Evolutionary conservation across 2,888 invertebrate genomes (phyloP), one percentile per base, ranked within the genome.

Genomic region (Drosophila quinaria): DNA sequence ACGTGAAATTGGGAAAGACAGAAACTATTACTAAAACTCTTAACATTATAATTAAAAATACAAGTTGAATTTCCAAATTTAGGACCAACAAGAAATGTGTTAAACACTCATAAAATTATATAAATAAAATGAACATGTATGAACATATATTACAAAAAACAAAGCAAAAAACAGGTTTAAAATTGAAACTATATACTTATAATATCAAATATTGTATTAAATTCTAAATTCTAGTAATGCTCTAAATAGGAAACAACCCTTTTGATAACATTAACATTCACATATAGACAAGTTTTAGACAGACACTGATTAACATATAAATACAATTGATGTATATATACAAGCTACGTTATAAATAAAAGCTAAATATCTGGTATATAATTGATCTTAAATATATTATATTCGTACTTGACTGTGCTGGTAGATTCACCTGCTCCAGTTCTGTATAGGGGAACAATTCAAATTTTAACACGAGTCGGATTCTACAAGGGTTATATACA

Each of bases 361-460:
- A 42, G 19, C 42, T 42, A 22, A 55, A 42, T 13, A 22, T 55
- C 42, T 42, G 55, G n/a, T 56, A 22, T 11, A 22, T 8, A 44
- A 44, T 56, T 44, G 44, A 56, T 33, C 37, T 51, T 52, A 17
- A 25, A n/a, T 42, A 55, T 33, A 10, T 55, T 22, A n/a, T 31
- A 22, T 35, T 33, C n/a, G n/a, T 54, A 25, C 13, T 55, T 56
- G 22, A 56, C 55, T 56, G 55, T 31, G 55, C 33, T 44, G 42
- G 33, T 55, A 5, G 31, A 33, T 44, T 44, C 41, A 44, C 55
- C 55, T 44, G 33, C 1, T 56, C 35, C 55, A 56, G 55, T 56
- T 56, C 55, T 56, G 55, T 56, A 44, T 33, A 44, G 55, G 55
- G 55, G 44, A 56, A 44, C 55, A 56, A 33, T 52, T 29, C 2